These are phyloP conservation scores for Pterostichus niger DNA, from an alignment of 2,888 invertebrate species.

Conservation along the genomic window DNA sequence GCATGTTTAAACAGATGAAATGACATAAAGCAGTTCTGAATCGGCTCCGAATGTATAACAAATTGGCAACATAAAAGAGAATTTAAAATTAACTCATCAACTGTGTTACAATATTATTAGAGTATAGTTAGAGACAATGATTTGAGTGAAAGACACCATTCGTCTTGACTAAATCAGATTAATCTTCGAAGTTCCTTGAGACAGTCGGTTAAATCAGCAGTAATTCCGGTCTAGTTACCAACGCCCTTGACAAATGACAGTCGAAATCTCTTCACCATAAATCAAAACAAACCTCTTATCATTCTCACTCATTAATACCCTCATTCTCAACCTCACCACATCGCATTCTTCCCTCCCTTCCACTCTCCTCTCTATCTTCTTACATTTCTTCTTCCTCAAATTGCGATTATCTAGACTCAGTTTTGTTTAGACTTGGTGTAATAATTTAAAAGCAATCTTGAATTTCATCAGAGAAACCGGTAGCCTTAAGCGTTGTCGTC, in stretches of 20 bases:
- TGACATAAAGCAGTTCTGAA: no score
- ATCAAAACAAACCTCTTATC: constrained; percentile 54
- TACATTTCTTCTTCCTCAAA: constrained; percentile 30
- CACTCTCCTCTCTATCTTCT: neutral
- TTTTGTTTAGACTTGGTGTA: constrained; percentile 61
- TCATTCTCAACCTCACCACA: neutral
- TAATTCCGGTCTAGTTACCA: constrained; percentile 42
- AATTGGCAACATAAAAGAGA: no score
- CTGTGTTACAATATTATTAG: no score
- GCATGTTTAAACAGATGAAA: no score
- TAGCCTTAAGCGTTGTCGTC: constrained; percentile 20
- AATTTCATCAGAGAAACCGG: constrained; percentile 56
- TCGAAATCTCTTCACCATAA: constrained; percentile 48
- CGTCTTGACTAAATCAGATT: constrained; percentile 46
- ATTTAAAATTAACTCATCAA: no score
- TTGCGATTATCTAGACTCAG: constrained; percentile 31
- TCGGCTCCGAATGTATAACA: no score
- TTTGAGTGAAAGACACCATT: constrained; percentile 44
- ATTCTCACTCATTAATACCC: constrained; percentile 25
- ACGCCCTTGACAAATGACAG: constrained; percentile 43
- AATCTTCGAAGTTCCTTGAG: constrained; percentile 22
- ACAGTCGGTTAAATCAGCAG: constrained; percentile 44
- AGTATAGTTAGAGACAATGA: constrained; percentile 14
- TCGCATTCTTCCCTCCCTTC: neutral
- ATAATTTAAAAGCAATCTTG: constrained; percentile 66